Percentiles rank a stretch among this genome's conserved stretches.
phyloP scores from a whole-genome alignment of 2,113 vertebrate species.

The Oreocharis arfaki region DNA sequence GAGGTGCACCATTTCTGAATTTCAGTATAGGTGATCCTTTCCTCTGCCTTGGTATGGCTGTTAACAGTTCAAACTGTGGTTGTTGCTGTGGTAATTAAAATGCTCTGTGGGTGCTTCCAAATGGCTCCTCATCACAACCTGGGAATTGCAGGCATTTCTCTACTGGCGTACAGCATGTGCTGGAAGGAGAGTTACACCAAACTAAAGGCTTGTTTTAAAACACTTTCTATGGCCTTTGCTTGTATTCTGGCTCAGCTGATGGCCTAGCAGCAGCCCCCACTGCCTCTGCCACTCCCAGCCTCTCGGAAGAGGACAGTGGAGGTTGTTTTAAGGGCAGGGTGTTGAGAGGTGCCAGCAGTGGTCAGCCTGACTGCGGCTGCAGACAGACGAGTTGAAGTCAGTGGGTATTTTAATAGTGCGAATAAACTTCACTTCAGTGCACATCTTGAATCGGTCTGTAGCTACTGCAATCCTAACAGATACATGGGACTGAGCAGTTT shows the following conservation, averaged over 20 bases:
- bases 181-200: background rate
- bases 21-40: constrained; percentile 2
- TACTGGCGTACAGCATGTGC: background rate
- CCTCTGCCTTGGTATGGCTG: background rate
- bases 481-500: background rate
- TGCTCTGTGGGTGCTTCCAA: background rate
- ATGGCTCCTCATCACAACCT: background rate
- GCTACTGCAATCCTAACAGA: background rate
- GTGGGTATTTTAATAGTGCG: background rate
- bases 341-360: background rate
- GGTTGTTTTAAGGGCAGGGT: background rate
- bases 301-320: background rate
- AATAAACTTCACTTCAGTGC: background rate
- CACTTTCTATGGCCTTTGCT: background rate
- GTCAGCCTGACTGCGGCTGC: background rate
- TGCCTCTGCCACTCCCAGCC: background rate
- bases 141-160: background rate
- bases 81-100: constrained; percentile 27
- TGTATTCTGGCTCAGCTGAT: background rate
- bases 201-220: background rate
- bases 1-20: background rate
- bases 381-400: background rate
- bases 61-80: background rate
- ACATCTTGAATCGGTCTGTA: background rate
- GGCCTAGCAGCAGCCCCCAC: background rate